These are phyloP conservation scores for Cantharis nigra DNA, from an alignment of 2,888 invertebrate genomes.

Conservation along the genomic window DNA sequence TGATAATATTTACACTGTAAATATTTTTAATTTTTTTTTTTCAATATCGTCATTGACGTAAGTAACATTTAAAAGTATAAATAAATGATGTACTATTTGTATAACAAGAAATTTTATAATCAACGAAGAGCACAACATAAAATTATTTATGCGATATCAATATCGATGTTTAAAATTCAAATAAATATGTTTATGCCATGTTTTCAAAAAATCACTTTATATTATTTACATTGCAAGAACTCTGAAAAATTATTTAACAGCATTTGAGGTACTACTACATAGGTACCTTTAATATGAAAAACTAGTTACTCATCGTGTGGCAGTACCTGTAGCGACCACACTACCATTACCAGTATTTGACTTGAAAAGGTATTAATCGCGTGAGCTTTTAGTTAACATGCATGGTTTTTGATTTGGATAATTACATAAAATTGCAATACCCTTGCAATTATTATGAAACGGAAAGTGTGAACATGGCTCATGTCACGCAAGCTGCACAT, in stretches of 20 bases:
- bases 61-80: neutral
- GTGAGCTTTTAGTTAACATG: neutral
- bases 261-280: too few species aligned
- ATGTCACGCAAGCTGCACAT: neutral
- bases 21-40: neutral
- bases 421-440: neutral
- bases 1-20: neutral
- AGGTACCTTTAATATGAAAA: neutral
- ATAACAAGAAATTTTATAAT: neutral
- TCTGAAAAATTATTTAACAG: too few species aligned
- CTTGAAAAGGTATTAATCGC: neutral
- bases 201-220: neutral
- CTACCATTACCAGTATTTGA: neutral
- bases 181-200: too few species aligned
- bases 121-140: neutral
- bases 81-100: neutral
- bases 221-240: neutral
- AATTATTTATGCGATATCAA: neutral
- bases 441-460: neutral
- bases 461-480: neutral
- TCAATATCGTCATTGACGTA: neutral
- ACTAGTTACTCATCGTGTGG: neutral
- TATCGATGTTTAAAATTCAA: neutral
- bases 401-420: neutral
- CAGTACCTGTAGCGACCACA: neutral